Conservation (phyloP, 1,140 invertebrate genomes). For the Drosophila hydei region DNA sequence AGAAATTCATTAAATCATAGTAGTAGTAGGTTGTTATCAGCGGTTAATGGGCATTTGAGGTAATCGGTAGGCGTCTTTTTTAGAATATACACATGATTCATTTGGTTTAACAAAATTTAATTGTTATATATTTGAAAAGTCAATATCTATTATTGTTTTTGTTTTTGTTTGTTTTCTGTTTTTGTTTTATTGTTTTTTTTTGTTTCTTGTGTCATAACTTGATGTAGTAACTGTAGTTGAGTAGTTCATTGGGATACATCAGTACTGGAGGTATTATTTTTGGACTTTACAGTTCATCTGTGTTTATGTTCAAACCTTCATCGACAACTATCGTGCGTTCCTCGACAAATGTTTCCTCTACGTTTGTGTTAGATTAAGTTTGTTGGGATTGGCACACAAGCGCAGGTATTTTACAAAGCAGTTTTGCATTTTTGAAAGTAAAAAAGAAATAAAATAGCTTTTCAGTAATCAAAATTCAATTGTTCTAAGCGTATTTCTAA, state of each 20-base stretch:
- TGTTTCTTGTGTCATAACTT: constrained; percentile 47
- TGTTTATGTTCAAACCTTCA: constrained; percentile 83
- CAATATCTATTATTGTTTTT: constrained; percentile 76
- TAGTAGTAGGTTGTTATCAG: constrained; percentile 62
- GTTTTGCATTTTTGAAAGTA: constrained; percentile 54
- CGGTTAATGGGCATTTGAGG: constrained; percentile 57
- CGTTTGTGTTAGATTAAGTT: constrained; percentile 55
- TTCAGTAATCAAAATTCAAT: constrained; percentile 50
- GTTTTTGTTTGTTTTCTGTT: constrained; percentile 9
- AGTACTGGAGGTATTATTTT: constrained; percentile 62
- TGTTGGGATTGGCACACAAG: constrained; percentile 62
- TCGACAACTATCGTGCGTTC: constrained; percentile 82
- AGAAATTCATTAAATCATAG: constrained; percentile 16
- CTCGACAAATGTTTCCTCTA: constrained; percentile 84
- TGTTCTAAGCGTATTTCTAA: not conserved
- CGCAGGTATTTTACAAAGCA: constrained; percentile 66
- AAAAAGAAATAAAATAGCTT: constrained; percentile 57
- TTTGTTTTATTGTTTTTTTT: constrained; percentile 8
- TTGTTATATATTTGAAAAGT: constrained; percentile 72
- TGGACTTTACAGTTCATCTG: constrained; percentile 77
- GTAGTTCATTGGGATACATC: constrained; percentile 72
- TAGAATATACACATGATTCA: constrained; percentile 81
- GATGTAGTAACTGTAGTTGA: constrained; percentile 70
- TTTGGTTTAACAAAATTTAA: constrained; percentile 69
- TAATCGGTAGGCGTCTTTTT: constrained; percentile 61